Conservation (phyloP, 2,888 invertebrate genomes). For the Mythimna impura region DNA sequence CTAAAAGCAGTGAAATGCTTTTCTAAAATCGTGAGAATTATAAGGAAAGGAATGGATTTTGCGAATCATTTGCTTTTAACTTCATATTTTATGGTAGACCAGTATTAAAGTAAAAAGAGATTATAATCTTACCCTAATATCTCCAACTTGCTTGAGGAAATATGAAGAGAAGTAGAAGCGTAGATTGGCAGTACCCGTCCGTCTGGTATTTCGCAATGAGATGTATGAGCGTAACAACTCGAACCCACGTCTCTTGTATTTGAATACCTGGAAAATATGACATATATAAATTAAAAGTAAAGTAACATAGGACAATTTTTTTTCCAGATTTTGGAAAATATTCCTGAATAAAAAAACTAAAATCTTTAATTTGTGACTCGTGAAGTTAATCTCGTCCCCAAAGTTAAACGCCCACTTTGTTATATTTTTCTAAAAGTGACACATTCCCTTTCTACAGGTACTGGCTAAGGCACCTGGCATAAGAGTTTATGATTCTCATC, state of each 20-base stretch:
- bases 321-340: no score
- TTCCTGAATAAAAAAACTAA: no score
- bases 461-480: neutral
- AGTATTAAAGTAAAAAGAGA: no score
- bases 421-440: no score
- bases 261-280: conserved; percentile 81
- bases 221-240: conserved; percentile 79
- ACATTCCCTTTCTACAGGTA: neutral
- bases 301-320: no score
- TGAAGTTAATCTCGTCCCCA: no score
- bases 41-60: neutral
- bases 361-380: no score
- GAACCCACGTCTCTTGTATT: conserved; percentile 83
- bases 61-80: neutral
- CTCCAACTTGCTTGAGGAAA: conserved; percentile 86
- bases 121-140: conserved; percentile 78
- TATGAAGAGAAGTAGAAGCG: conserved; percentile 86
- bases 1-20: conserved; percentile 29
- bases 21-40: neutral
- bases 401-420: no score
- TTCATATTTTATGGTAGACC: neutral
- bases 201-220: conserved; percentile 68
- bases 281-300: neutral
- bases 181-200: conserved; percentile 75
- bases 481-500: neutral